Conservation (phyloP, 2,888 invertebrate species). For the Trisateles emortualis region DNA sequence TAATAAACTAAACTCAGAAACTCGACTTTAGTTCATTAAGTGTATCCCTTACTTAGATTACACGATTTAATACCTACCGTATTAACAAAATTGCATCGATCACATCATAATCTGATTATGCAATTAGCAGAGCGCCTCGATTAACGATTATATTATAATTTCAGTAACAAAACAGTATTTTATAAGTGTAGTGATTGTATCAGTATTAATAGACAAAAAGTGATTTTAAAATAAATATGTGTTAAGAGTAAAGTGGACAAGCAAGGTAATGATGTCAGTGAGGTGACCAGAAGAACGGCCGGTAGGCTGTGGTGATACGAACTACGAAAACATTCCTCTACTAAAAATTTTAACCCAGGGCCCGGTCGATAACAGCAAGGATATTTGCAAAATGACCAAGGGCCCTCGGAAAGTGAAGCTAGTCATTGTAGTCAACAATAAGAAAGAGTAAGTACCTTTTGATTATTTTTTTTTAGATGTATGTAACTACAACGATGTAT, state of each 20-base stretch:
- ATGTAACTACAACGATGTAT: not conserved
- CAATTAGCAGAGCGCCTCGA: conserved; percentile 59
- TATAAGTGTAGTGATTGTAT: conserved; percentile 54
- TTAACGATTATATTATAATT: conserved; percentile 47
- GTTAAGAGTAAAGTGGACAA: conserved; percentile 59
- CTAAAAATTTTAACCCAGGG: conserved; percentile 83
- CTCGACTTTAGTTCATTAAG: too few relatives aligned
- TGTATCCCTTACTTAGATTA: too few relatives aligned
- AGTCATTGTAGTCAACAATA: conserved; percentile 88
- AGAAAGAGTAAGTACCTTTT: conserved; percentile 83
- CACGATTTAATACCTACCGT: conserved; percentile 7
- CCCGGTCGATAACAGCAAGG: conserved; percentile 79
- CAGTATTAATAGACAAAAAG: conserved; percentile 67
- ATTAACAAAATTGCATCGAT: conserved; percentile 58
- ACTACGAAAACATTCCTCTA: conserved; percentile 81
- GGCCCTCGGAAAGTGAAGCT: conserved; percentile 87
- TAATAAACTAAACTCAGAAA: too few relatives aligned
- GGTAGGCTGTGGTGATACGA: conserved; percentile 68
- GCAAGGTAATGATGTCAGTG: conserved; percentile 70
- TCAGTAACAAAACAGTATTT: conserved; percentile 46
- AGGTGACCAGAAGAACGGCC: conserved; percentile 74
- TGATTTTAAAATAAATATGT: conserved; percentile 63
- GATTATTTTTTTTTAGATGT: conserved; percentile 4
- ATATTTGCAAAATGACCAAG: conserved; percentile 86
- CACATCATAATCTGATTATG: conserved; percentile 52